Percentiles rank a stretch among this genome's conserved stretches.
Conservation (phyloP, 2,113 vertebrate species). For the Galeopterus variegatus region DNA sequence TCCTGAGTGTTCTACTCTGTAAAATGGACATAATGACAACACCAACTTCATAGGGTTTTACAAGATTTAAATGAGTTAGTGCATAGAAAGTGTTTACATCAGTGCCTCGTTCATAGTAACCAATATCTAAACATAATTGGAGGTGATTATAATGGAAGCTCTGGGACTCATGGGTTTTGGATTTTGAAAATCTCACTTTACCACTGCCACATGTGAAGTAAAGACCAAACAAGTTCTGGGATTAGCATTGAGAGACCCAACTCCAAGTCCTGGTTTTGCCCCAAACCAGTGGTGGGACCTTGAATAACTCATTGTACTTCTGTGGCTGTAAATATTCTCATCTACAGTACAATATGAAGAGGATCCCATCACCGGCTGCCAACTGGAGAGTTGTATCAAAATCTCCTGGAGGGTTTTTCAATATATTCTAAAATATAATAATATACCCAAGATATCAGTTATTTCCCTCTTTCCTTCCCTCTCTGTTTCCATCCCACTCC, state of each 20-base stretch:
- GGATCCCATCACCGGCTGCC: background rate
- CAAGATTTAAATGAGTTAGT: background rate
- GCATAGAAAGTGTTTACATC: background rate
- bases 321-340: background rate
- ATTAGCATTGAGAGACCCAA: background rate
- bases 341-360: background rate
- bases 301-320: background rate
- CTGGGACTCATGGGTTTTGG: background rate
- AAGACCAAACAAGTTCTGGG: background rate
- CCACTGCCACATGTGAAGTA: background rate
- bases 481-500: background rate
- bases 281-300: background rate
- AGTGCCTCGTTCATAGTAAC: background rate
- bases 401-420: background rate
- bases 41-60: background rate
- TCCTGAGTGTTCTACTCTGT: conserved; percentile 5
- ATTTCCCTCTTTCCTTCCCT: background rate
- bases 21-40: background rate
- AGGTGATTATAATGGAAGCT: background rate
- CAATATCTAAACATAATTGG: background rate
- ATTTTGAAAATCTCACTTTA: background rate
- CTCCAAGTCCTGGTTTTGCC: background rate
- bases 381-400: background rate
- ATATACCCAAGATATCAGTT: background rate
- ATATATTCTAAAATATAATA: background rate